A percentile compares a stretch with the other conserved stretches of the same genome.
Conservation (phyloP, 2,888 invertebrate species). For the Phyllotreta striolata region DNA sequence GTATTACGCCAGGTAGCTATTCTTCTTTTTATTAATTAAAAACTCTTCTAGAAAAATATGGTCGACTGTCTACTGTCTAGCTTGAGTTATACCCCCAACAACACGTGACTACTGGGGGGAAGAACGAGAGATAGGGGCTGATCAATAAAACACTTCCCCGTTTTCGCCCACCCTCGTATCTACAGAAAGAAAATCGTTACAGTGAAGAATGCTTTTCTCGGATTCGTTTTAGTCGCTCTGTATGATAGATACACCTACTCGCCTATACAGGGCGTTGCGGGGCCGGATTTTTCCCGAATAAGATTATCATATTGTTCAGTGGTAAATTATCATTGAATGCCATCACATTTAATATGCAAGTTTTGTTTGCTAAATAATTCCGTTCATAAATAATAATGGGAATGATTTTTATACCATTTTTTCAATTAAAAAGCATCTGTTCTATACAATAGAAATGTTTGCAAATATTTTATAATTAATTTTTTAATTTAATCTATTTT, state of each 20-base stretch:
- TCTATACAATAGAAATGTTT: too few relatives aligned
- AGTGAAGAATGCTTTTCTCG: slow-evolving; percentile 57
- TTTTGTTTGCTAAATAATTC: too few relatives aligned
- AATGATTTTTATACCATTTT: too few relatives aligned
- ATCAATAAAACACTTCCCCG: slow-evolving; percentile 67
- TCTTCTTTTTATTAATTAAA: slow-evolving; percentile 53
- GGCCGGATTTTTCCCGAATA: too few relatives aligned
- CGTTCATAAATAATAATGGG: too few relatives aligned
- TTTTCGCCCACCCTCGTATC: slow-evolving; percentile 56
- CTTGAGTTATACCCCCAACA: slow-evolving; percentile 60
- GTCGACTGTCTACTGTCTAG: slow-evolving; percentile 58
- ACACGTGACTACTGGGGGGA: slow-evolving; percentile 58
- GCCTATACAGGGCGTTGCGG: slow-evolving; percentile 18
- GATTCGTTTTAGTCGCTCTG: slow-evolving; percentile 45
- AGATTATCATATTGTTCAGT: too few relatives aligned
- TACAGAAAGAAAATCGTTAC: slow-evolving; percentile 62
- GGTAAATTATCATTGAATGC: too few relatives aligned
- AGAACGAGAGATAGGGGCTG: slow-evolving; percentile 59
- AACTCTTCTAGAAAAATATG: slow-evolving; percentile 51
- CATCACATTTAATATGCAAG: too few relatives aligned
- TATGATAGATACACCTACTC: slow-evolving; percentile 35
- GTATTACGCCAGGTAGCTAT: slow-evolving; percentile 43
- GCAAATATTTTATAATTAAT: too few relatives aligned
- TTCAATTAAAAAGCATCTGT: too few relatives aligned
- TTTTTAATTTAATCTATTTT: too few relatives aligned